Base-by-base conservation (phyloP, 1,140 invertebrate species). In the Heterodera schachtii region DNA sequence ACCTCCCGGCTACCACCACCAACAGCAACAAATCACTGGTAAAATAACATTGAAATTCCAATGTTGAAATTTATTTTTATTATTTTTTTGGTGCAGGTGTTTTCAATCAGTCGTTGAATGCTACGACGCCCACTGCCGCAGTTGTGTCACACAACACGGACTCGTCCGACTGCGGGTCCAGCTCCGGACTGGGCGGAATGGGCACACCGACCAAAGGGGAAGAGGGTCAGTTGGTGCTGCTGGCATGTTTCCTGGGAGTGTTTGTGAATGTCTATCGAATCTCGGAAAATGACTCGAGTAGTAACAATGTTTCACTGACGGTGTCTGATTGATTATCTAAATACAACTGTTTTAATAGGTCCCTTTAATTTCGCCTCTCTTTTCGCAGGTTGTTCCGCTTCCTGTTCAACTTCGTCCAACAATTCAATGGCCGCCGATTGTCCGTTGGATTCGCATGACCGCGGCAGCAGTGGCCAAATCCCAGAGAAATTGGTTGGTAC, bases 81-180 rank as follows among this genome's bases (percentile, higher is more conserved):
- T 60, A 13, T 60, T 16, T 11, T 52, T 52, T 13, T 52, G 49
- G 49, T 8, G 52, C 9, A 64, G 57, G 57, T 19, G 57, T 64
- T 13, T 75, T 21, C 43, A 75, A 41, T 31, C 64, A 64, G 6
- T 6, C 74, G 41, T 19, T 75, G 31, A 47, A 52, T 75, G 4
- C 73, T n/a, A 60, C 74, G 64, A 52, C 74, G 64, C 44, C 52
- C 11, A 60, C 73, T 57, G n/a, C 44, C 41, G 64, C 31, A 52
- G 52, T 43, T 43, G 13, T 21, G 21, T 47, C 31, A 11, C 73
- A 74, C 7, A 47, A 76, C n/a, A 70, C 73, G 31, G 83, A 85
- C 31, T 85, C 81, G 67, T 88, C 87, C 19, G 87, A 88, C 75
- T 87, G 87, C 47, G 86, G 86, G 31, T 88, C 85, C 67, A 87